Evolutionary conservation across 2,888 invertebrate species (phyloP), one percentile per base, ranked within the genome.

Genomic region (Sicus ferrugineus): DNA sequence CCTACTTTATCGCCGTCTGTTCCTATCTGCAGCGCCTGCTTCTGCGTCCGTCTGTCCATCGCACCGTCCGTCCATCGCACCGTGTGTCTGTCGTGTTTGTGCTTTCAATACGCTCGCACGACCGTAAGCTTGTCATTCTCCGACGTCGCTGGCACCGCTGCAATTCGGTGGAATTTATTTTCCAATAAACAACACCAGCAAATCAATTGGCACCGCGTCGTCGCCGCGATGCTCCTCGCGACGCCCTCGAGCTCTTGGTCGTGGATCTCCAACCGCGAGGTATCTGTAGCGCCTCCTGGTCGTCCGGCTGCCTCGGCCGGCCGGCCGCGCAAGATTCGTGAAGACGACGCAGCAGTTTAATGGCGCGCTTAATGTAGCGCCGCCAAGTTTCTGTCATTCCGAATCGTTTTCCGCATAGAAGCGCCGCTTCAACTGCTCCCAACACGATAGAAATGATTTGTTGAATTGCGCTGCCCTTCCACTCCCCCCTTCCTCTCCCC

Each of bases 171-270:
- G 54, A 28, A 23, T 54, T 28, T 54, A 5, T 54, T 28, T 28
- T 54, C 23, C 54, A 54, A 23, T 54, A 14, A 54, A 54, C 26
- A 21, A 14, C 21, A 11, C 48, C 23, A 52, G 11, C 5, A 52
- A 38, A 1, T 30, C 59, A 46, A 59, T 67, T 62, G 63, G 52
- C 61, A 61, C 46, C 34, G 61, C 14, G 14, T 21, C 62, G 54
- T 56, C 68, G 48, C 48, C 46, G 21, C 31, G 5, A 19, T 54
- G 23, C 16, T 9, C 42, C 42, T n/a, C 5, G 6, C 54, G 56
- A 59, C n/a, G 65, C 69, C 69, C 64, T 69, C 65, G 69, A 69
- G 69, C 64, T 48, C 64, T 58, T 46, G 28, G 58, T 48, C 59
- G 59, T 48, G 46, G 67, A 67, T 67, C 67, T 58, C 21, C 31